Evolutionary conservation across 30 jellyfish, hydroid and myxozoan species (phyloP).

Genomic region (Cassiopea xamachana): DNA sequence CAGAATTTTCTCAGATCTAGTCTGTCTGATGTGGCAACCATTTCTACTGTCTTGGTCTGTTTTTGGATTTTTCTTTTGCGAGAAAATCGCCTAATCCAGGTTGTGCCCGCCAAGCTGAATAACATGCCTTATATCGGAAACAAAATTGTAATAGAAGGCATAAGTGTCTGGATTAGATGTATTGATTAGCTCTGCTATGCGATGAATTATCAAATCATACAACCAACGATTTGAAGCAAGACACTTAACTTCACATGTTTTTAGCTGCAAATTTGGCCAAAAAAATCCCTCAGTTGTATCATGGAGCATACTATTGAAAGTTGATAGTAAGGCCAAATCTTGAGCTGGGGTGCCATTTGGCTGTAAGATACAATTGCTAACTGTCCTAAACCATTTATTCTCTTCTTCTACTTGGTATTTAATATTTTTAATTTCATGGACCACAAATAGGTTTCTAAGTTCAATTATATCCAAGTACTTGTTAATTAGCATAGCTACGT

Average conservation of each 20-base stretch:
- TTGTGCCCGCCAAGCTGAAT: no score
- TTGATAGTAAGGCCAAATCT: background rate
- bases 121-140: no score
- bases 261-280: background rate
- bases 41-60: no score
- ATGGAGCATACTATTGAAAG: background rate
- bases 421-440: background rate
- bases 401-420: background rate
- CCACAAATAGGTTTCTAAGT: background rate
- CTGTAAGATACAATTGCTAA: background rate
- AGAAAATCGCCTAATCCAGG: no score
- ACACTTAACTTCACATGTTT: background rate
- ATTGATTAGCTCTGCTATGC: no score
- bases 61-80: no score
- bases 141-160: no score
- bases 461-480: background rate
- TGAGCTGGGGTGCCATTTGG: background rate
- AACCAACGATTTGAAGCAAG: background rate
- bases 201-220: no score
- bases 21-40: no score
- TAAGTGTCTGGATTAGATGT: no score
- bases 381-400: background rate
- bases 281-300: background rate
- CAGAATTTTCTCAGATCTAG: no score
- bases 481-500: background rate